Evolutionary conservation across 2,797 vertebrate species (phyloP), one percentile per base, ranked within the genome.

Genomic region (Danio aesculapii): DNA sequence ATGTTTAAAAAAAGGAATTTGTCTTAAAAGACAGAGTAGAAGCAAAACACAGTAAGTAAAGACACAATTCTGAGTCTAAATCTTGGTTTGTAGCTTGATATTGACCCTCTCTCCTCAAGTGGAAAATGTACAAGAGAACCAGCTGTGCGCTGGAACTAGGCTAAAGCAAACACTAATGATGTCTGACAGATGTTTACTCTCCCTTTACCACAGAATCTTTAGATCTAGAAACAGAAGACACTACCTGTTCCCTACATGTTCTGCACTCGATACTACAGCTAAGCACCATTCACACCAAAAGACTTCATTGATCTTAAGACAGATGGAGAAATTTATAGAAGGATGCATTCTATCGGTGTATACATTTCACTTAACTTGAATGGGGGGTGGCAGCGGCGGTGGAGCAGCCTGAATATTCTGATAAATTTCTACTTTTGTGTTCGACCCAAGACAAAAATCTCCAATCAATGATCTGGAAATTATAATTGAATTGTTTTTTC

Each of bases 61-160:
- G 44, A 67, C 52, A n/a, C 66, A 59, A 66, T 62, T 84, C 66
- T 83, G 70, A 63, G 59, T 72, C 63, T 55, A 63, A 75, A 84
- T 79, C 64, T 75, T 57, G 53, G 78, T 66, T 71, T 86, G 59
- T 74, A 85, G 75, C 70, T 84, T n/a, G 8, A 62, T 87, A 88
- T 88, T 90, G 87, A 88, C 88, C 85, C 81, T 74, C 63, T 86
- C 86, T 84, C 74, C 67, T 86, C 82, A 86, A 87, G 86, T 84
- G 87, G 85, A 88, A 89, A 85, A 87, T 82, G 82, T 84, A 86
- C 82, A 87, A 86, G 83, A 83, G 79, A 88, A 88, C 86, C 86
- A 79, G 85, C 85, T 87, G 83, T 82, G 80, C 75, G 66, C 75
- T 64, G 49, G 61, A 86, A 66, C 71, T 57, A 10, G 81, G 75